Percentiles rank a stretch among this genome's conserved stretches.
Conservation (phyloP, 2,797 vertebrate species). For the Spea hammondii region DNA sequence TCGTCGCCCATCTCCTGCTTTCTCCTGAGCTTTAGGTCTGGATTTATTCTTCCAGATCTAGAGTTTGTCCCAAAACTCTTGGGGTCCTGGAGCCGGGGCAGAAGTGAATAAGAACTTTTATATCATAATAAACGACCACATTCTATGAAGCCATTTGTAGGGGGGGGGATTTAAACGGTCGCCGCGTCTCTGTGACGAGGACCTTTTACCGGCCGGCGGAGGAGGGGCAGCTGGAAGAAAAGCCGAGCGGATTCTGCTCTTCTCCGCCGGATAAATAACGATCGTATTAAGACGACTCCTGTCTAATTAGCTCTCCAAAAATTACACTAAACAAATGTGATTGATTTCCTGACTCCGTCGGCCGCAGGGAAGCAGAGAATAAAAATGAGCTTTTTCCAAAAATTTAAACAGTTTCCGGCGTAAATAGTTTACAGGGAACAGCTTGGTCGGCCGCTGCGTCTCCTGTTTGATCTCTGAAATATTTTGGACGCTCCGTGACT, state of each 20-base stretch:
- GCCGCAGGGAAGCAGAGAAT: background rate
- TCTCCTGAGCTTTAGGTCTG: too few species aligned
- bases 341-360: background rate
- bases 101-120: too few species aligned
- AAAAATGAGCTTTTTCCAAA: background rate
- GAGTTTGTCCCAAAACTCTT: too few species aligned
- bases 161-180: background rate
- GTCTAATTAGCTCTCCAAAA: slow-evolving; percentile 9
- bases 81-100: too few species aligned
- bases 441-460: too few species aligned
- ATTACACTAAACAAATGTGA: slow-evolving; percentile 24
- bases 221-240: background rate
- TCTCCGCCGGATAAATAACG: background rate
- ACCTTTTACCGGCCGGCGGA: background rate
- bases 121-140: too few species aligned
- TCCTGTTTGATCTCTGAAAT: background rate
- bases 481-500: background rate
- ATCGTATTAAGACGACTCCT: slow-evolving; percentile 1
- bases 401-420: background rate
- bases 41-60: too few species aligned
- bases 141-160: too few species aligned
- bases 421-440: background rate
- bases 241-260: background rate
- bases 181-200: background rate
- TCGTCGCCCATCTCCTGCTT: too few species aligned